Conservation (phyloP, 1,140 invertebrate genomes). For the Eriosoma lanigerum region DNA sequence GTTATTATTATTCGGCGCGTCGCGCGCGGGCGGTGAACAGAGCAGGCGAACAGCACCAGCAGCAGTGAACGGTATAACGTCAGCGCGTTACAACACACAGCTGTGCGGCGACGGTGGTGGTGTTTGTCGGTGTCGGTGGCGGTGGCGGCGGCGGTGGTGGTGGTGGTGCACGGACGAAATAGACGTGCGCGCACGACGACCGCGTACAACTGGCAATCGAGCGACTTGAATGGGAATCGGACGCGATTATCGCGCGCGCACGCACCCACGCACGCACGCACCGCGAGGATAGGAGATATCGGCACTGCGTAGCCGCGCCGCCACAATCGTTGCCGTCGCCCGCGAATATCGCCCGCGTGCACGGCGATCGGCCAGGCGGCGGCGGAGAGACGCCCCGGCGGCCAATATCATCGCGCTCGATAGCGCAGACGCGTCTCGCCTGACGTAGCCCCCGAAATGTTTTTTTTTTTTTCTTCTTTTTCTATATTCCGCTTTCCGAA, state of each 20-base stretch:
- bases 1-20: neutral
- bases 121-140: neutral
- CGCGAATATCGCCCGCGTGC: neutral
- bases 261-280: neutral
- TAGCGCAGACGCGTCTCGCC: neutral
- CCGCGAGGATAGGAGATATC: too few species aligned
- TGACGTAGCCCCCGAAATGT: neutral
- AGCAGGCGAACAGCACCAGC: neutral
- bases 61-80: too few species aligned
- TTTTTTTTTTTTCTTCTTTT: neutral
- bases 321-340: neutral
- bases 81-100: neutral
- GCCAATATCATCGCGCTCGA: neutral
- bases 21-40: neutral
- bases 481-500: neutral
- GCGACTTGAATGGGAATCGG: slow-evolving; percentile 30
- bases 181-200: slow-evolving; percentile 23
- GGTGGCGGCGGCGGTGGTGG: neutral
- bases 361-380: neutral
- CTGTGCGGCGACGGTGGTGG: neutral
- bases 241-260: slow-evolving; percentile 11
- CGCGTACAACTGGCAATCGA: slow-evolving; percentile 29
- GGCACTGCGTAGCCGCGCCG: neutral
- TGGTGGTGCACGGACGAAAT: neutral
- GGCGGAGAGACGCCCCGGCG: neutral